Conservation (phyloP, 2,888 invertebrate species). For the Petrolisthes cinctipes region DNA sequence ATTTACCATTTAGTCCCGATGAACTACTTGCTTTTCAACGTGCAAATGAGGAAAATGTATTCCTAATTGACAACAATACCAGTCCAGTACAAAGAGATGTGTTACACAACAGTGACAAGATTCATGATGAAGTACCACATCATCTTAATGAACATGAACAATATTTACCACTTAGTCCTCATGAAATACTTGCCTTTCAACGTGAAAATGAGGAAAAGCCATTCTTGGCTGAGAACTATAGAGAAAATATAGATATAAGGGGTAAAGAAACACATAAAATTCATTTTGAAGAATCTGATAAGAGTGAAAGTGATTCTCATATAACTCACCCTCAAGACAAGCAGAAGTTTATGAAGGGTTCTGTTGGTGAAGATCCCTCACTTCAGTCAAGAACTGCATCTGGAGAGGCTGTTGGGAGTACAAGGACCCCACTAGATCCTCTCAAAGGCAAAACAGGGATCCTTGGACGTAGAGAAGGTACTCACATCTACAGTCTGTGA, state of each 20-base stretch:
- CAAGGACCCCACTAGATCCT: not conserved
- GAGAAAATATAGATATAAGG: not conserved
- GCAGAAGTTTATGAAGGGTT: not conserved
- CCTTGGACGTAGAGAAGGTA: slow-evolving; percentile 38
- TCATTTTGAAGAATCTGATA: not conserved
- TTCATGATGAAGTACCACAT: not conserved
- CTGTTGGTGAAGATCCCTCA: not conserved
- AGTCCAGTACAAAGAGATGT: too few relatives aligned
- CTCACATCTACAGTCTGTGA: slow-evolving; percentile 10
- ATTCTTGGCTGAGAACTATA: not conserved
- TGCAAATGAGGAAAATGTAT: not conserved
- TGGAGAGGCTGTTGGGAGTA: slow-evolving; percentile 12
- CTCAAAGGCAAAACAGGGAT: slow-evolving; percentile 18
- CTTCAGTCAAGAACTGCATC: not conserved
- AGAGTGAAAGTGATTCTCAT: not conserved
- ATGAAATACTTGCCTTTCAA: not conserved
- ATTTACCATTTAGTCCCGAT: slow-evolving; percentile 1
- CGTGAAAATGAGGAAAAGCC: not conserved
- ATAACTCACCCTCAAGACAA: not conserved
- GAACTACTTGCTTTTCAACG: not conserved
- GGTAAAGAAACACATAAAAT: not conserved
- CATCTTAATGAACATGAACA: not conserved
- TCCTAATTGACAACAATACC: not conserved
- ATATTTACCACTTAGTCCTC: not conserved
- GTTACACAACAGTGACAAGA: too few relatives aligned